Evolutionary conservation across 2,797 vertebrate genomes (phyloP).

Genomic region (Poecilia gillii): DNA sequence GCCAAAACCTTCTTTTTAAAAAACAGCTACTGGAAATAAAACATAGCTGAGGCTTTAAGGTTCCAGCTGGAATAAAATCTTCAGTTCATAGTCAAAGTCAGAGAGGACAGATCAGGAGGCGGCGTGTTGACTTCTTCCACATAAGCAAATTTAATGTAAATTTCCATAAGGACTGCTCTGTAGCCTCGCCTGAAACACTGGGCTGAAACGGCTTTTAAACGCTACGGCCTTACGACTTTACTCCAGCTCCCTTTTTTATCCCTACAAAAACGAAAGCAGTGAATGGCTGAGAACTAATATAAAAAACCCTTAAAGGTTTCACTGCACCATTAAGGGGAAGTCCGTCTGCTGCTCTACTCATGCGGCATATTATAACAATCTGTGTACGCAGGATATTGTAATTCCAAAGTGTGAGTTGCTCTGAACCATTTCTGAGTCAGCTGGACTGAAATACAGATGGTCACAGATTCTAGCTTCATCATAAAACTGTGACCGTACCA

Average conservation of each 20-base stretch:
- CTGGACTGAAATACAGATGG: background rate
- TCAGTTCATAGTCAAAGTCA: background rate
- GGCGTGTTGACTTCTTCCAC: background rate
- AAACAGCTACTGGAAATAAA: background rate
- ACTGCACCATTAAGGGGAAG: background rate
- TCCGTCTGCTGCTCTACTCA: background rate
- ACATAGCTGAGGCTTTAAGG: background rate
- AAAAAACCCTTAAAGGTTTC: background rate
- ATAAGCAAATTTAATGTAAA: background rate
- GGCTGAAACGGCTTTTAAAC: background rate
- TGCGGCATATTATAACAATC: background rate
- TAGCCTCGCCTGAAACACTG: background rate
- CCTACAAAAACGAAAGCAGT: background rate
- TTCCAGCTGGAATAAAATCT: background rate
- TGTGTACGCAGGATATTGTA: background rate
- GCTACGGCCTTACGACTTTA: background rate
- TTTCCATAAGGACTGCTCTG: background rate
- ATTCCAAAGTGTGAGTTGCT: background rate
- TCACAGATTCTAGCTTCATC: background rate
- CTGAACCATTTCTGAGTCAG: background rate
- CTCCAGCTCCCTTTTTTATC: background rate
- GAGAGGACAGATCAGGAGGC: background rate
- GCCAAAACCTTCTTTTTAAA: too few relatives aligned
- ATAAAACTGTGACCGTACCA: background rate
- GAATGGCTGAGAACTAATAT: background rate